Base-by-base conservation (phyloP, 2,888 invertebrate genomes). In the Rhamphomyia laevipes region DNA sequence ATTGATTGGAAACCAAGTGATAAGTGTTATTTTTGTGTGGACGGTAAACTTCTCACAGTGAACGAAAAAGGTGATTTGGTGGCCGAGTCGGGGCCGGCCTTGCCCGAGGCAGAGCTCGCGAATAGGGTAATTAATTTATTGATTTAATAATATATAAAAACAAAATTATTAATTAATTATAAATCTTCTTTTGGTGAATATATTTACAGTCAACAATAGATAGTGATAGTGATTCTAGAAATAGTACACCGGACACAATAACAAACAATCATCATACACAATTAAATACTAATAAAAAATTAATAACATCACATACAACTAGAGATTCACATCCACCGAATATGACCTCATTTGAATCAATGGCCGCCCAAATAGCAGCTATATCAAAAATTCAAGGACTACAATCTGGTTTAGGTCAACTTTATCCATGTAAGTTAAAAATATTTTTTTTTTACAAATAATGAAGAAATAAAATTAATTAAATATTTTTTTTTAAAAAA, bases 11-110 rank as follows among this genome's bases (percentile, higher is more conserved):
- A 81, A 70, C 87, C 87, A 60, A 77, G 82, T 68, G 83, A 82
- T 69, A 86, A 86, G 77, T 88, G 87, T 73, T 82, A 84, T 77
- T 86, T 87, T 73, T 88, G 87, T 72, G 82, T 81, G 68, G 79
- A 81, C 77, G 81, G 81, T 73, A 81, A 81, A 72, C 75, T 81
- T 73, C 75, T 71, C 63, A 70, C 68, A 62, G 70, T 71, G 60
- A 71, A 69, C 67, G 65, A 68, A 57, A 63, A 64, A 57, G 71
- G 71, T 53, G 69, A 70, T 61, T 57, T 70, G 59, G 71, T 70
- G 63, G 68, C 69, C 58, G 71, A 70, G 65, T 63, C 68, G 54
- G 63, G 63, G 62, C 62, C 66, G 61, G 61, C 63, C 43, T 57
- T 58, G 59, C 59, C 63, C 60, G 63, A 65, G 60, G 58, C 63